Base-by-base conservation (phyloP, 1,140 invertebrate genomes). In the Heterodera carotae region DNA sequence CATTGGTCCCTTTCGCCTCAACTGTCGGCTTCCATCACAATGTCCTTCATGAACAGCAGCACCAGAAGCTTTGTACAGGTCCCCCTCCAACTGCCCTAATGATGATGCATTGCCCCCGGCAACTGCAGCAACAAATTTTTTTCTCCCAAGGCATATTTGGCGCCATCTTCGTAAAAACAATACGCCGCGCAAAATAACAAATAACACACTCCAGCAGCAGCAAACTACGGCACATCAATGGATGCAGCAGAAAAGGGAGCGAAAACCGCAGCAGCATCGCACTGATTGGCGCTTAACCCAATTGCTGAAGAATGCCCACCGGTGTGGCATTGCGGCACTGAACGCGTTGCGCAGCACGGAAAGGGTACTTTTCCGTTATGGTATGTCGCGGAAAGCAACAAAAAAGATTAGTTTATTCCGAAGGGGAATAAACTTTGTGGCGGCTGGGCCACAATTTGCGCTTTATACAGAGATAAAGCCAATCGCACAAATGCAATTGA, bases 311-410 rank as follows among this genome's bases (percentile, higher is more conserved):
- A 81, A 81, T 27, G 81, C 80, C 15, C 71, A 81, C 36, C 39
- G 79, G 2, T 36, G 81, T 22, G 80, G 80, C 29, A 81, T 81
- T 80, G 59, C 56, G 67, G 80, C 80, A n/a, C 39, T 81, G 80
- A 79, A 81, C 43, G 76, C 62, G 25, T 31, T 72, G n/a, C 81
- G 81, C 29, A 81, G 64, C 59, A 77, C 69, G 31, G 81, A 83
- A 25, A 77, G 80, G n/a, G n/a, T n/a, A n/a, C n/a, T n/a, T n/a
- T n/a, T n/a, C n/a, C n/a, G n/a, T n/a, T n/a, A n/a, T n/a, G n/a
- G n/a, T n/a, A n/a, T n/a, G n/a, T n/a, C n/a, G n/a, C n/a, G n/a
- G n/a, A n/a, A n/a, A n/a, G n/a, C n/a, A n/a, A n/a, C n/a, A n/a
- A n/a, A n/a, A n/a, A n/a, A n/a, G n/a, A n/a, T n/a, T n/a, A n/a